Evolutionary conservation across 1,140 invertebrate species (phyloP).

Genomic region (Drosophila baimaii): DNA sequence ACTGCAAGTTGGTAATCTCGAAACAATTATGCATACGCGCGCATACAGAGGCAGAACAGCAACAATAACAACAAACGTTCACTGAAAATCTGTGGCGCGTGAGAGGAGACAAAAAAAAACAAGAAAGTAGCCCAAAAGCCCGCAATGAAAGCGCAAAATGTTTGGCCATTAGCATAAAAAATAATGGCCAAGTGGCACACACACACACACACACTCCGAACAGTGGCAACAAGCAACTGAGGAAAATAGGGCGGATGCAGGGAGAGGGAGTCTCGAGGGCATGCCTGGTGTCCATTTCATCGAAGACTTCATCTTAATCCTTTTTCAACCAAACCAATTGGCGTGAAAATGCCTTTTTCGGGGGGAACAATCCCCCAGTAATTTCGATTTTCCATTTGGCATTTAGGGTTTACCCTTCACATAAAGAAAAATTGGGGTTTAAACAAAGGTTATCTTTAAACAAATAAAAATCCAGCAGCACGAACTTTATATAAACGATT

Average conservation of each 20-base stretch:
- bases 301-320: slow-evolving; percentile 74
- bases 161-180: slow-evolving; percentile 79
- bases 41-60: slow-evolving; percentile 49
- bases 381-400: slow-evolving; percentile 5
- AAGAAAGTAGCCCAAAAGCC: slow-evolving; percentile 62
- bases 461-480: too few relatives aligned
- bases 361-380: background rate
- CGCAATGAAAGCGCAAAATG: slow-evolving; percentile 75
- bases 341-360: slow-evolving; percentile 30
- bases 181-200: slow-evolving; percentile 62
- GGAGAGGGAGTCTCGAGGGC: background rate
- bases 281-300: slow-evolving; percentile 57
- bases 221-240: slow-evolving; percentile 14
- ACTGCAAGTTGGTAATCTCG: slow-evolving; percentile 65
- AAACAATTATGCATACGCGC: slow-evolving; percentile 79
- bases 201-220: slow-evolving; percentile 8
- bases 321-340: slow-evolving; percentile 54
- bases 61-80: slow-evolving; percentile 21
- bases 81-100: slow-evolving; percentile 69
- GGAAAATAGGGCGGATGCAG: background rate
- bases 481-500: too few relatives aligned
- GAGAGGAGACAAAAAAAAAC: slow-evolving; percentile 54
- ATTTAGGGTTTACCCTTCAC: slow-evolving; percentile 4
- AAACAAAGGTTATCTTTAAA: background rate
- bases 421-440: slow-evolving; percentile 8